Evolutionary conservation across 2,113 vertebrate species (phyloP).

Genomic region (Mohoua ochrocephala): DNA sequence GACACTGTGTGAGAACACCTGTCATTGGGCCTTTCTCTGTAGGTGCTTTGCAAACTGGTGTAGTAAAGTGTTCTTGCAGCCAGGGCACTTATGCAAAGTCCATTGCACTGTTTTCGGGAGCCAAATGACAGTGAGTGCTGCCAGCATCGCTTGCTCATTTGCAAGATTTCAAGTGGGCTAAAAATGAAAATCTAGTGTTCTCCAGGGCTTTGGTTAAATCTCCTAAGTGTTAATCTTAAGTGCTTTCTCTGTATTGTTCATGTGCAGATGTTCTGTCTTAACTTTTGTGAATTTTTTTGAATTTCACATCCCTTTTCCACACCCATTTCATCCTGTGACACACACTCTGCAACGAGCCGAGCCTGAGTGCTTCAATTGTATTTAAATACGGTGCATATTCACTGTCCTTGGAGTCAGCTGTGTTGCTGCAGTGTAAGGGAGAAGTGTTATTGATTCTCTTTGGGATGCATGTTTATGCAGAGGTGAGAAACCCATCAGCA

Average conservation of each 20-base stretch:
- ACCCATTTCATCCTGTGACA: not conserved
- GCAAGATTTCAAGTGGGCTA: not conserved
- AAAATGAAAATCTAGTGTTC: not conserved
- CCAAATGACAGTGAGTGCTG: not conserved
- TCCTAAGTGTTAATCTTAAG: not conserved
- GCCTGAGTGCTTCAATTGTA: not conserved
- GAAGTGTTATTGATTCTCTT: not conserved
- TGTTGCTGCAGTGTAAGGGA: not conserved
- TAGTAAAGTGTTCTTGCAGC: not conserved
- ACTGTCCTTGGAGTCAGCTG: not conserved
- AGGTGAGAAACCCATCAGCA: not conserved
- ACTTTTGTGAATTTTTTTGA: not conserved
- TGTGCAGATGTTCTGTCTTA: not conserved
- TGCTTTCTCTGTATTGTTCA: not conserved
- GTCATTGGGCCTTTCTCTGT: not conserved
- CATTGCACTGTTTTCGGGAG: not conserved
- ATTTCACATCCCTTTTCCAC: not conserved
- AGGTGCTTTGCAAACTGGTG: not conserved
- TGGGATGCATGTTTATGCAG: not conserved
- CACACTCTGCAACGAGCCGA: not conserved
- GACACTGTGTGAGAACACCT: not conserved
- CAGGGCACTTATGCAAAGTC: not conserved
- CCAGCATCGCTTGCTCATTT: not conserved
- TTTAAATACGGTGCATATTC: slow-evolving; percentile 23
- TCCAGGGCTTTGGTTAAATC: not conserved